A percentile compares a stretch with the other conserved stretches of the same genome.
These are phyloP conservation scores for Hirtodrosophila trivittata DNA, from an alignment of 2,888 invertebrate genomes.

Conservation along the genomic window DNA sequence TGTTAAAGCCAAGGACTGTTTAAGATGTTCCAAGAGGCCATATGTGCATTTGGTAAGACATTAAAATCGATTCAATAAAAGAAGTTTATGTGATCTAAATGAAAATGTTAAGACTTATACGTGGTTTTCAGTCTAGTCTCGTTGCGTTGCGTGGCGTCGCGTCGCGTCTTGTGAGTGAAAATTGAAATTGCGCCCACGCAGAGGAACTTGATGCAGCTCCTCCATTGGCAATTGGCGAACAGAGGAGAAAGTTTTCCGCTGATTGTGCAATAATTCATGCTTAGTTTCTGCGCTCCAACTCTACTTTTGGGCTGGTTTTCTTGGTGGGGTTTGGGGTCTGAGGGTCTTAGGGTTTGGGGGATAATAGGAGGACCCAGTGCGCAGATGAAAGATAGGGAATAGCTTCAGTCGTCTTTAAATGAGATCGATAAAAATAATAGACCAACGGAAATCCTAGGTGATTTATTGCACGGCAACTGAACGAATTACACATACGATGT, in stretches of 20 bases:
- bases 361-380: conserved; percentile 30
- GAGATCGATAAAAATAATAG: conserved; percentile 72
- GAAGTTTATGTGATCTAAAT: conserved; percentile 26
- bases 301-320: conserved; percentile 20
- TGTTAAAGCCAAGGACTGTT: too few relatives aligned
- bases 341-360: conserved; percentile 1
- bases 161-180: conserved; percentile 38
- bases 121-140: conserved; percentile 7
- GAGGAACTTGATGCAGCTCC: conserved; percentile 45
- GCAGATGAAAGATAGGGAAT: conserved; percentile 66
- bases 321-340: conserved; percentile 5
- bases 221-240: conserved; percentile 27
- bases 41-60: conserved; percentile 11
- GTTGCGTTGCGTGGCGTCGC: too few relatives aligned
- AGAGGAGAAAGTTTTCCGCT: conserved; percentile 69
- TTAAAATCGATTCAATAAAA: conserved; percentile 20
- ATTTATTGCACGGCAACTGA: conserved; percentile 71
- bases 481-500: conserved; percentile 62
- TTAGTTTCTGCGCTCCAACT: conserved; percentile 60
- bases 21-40: too few relatives aligned
- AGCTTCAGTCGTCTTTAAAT: conserved; percentile 70
- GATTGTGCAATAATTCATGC: conserved; percentile 78
- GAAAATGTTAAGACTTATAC: conserved; percentile 17
- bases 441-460: conserved; percentile 77
- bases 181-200: conserved; percentile 52